phyloP scores from a whole-genome alignment of 1,140 invertebrate species.

The Drosophila virilis region DNA sequence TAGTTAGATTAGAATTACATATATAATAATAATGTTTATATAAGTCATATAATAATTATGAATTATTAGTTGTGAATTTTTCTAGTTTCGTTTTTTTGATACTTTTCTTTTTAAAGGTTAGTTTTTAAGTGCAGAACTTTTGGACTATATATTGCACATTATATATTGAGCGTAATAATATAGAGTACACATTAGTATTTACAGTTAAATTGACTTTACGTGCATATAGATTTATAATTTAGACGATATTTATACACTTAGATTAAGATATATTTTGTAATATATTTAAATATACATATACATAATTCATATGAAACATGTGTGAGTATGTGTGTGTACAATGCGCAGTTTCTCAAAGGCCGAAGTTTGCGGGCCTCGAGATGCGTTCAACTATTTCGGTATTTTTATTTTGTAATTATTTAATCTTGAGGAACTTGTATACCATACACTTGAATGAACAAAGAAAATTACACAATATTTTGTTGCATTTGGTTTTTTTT shows the following conservation, averaged over 20 bases:
- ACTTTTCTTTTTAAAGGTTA: constrained; percentile 24
- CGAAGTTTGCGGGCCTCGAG: constrained; percentile 30
- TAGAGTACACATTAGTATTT: constrained; percentile 42
- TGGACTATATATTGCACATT: constrained; percentile 54
- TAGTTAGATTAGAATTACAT: constrained; percentile 24
- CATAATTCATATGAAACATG: constrained; percentile 71
- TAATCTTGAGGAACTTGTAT: constrained; percentile 83
- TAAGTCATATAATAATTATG: constrained; percentile 31
- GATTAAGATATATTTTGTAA: constrained; percentile 14
- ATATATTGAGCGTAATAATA: constrained; percentile 48
- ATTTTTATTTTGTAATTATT: constrained; percentile 64
- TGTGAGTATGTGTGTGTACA: constrained; percentile 62
- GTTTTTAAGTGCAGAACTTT: constrained; percentile 31
- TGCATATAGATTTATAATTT: constrained; percentile 19
- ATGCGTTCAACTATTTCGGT: constrained; percentile 60
- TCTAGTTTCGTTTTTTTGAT: constrained; percentile 45
- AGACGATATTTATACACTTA: constrained; percentile 29
- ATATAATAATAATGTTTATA: constrained; percentile 10
- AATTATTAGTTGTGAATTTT: constrained; percentile 53
- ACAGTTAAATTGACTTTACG: constrained; percentile 69
- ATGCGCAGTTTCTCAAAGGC: constrained; percentile 45
- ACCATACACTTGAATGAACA: constrained; percentile 84
- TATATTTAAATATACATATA: constrained; percentile 26
- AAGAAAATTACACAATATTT: constrained; percentile 82
- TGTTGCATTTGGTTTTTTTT: constrained; percentile 65